Conservation (phyloP, 2,888 invertebrate genomes). For the Agrochola lychnidis region DNA sequence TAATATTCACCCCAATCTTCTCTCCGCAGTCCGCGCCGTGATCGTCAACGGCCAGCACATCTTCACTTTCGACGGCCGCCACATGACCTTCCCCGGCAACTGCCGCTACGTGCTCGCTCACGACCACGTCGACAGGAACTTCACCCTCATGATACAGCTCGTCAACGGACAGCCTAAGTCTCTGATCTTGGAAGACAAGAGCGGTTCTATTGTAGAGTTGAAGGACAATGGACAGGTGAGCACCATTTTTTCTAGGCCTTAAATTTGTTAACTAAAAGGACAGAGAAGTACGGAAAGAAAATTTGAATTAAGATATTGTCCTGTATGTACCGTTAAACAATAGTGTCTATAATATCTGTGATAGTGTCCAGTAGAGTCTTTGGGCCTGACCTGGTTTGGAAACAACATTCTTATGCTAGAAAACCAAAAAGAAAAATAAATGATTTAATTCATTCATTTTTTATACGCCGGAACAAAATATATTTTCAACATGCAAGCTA, state of each 20-base stretch:
- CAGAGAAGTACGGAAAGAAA: neutral
- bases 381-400: neutral
- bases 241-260: neutral
- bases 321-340: too few relatives aligned
- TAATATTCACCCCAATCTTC: neutral
- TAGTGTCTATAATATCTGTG: too few relatives aligned
- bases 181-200: slow-evolving; percentile 93
- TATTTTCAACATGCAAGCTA: neutral
- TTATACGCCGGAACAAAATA: neutral
- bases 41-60: slow-evolving; percentile 95
- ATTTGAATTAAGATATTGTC: neutral
- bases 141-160: slow-evolving; percentile 94
- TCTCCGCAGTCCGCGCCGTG: slow-evolving; percentile 91
- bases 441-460: neutral
- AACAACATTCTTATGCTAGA: neutral
- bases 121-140: slow-evolving; percentile 96
- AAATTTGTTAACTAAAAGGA: neutral
- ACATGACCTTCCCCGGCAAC: slow-evolving; percentile 94
- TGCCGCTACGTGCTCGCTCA: slow-evolving; percentile 96
- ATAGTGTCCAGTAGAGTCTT: neutral
- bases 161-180: slow-evolving; percentile 92
- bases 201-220: slow-evolving; percentile 92
- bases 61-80: slow-evolving; percentile 96
- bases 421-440: neutral
- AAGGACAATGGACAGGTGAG: slow-evolving; percentile 92